Evolutionary conservation across 2,888 invertebrate species (phyloP), one percentile per base, ranked within the genome.

Genomic region (Taphrorychus bicolor): DNA sequence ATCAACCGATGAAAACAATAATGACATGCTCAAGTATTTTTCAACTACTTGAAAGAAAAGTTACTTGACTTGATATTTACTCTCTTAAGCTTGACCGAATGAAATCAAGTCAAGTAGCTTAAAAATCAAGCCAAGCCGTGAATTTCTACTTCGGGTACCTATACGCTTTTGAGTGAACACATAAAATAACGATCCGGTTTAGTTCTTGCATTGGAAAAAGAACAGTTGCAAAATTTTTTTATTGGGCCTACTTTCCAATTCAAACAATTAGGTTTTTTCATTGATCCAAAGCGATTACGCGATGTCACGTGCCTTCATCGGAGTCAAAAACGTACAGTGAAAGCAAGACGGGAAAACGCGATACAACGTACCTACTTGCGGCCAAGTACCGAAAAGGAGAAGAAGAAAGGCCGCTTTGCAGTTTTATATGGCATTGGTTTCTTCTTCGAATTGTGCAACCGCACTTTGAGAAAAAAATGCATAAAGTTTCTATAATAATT

Each of bases 241-340:
- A 2, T 2, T 32, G 32, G 32, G 3, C 3, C 32, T 11, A 32
- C 32, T 32, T 32, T 32, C 32, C 32, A 32, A 32, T 32, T 2
- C 3, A 32, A 32, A 32, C 32, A 32, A 32, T 32, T 32, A 32
- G 11, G n/a, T 2, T 32, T 32, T 32, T 32, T 32, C 32, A 32
- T 32, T 32, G 11, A 32, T 32, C 32, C 11, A 32, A 32, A 32
- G 32, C 32, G 32, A 32, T 32, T 14, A 16, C 45, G 45, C 17
- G 45, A 16, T 45, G 45, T 45, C 45, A 45, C 45, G 45, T 45
- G 45, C 45, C 45, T n/a, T n/a, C n/a, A 45, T n/a, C 17, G 14
- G 17, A 16, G 14, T 45, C 14, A 14, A 45, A 45, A 45, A 45
- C 14, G 45, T 45, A 45, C 17, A 14, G 45, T 45, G 45, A 45